Evolutionary conservation across 2,113 vertebrate genomes (phyloP).

Genomic region (Stigmatopora argus): DNA sequence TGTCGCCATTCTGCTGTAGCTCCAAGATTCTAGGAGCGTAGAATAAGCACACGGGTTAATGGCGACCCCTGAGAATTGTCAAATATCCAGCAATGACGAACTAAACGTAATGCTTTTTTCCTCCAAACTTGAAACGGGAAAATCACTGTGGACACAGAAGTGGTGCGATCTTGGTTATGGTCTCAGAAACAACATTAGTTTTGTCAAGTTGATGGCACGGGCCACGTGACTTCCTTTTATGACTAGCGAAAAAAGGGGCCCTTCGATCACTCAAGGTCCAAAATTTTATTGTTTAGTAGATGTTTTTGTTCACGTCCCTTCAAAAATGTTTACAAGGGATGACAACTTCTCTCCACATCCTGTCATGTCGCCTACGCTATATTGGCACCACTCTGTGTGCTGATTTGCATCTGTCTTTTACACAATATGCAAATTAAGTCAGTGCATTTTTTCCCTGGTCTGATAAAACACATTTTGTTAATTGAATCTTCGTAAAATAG

Average conservation of each 20-base stretch:
- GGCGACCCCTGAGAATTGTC: background rate
- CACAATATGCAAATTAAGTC: background rate
- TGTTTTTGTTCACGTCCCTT: background rate
- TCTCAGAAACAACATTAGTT: too few relatives aligned
- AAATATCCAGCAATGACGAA: too few relatives aligned
- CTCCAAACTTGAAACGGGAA: too few relatives aligned
- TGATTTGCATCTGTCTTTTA: background rate
- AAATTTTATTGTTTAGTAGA: background rate
- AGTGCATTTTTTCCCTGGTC: too few relatives aligned
- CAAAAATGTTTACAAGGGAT: background rate
- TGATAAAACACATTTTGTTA: background rate
- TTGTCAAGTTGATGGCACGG: background rate
- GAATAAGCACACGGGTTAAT: background rate
- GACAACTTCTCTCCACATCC: background rate
- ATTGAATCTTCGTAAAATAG: too few relatives aligned
- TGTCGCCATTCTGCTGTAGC: conserved; percentile 95
- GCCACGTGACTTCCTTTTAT: background rate
- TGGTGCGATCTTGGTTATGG: too few relatives aligned
- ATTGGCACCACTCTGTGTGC: background rate
- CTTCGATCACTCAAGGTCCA: background rate
- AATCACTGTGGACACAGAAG: too few relatives aligned
- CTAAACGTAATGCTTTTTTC: too few relatives aligned
- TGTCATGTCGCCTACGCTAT: too few relatives aligned
- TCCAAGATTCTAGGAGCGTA: conserved; percentile 83
- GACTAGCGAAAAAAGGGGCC: background rate